A percentile compares a stretch with the other conserved stretches of the same genome.
Conservation (phyloP, 2,113 vertebrate species). For the Solea senegalensis region DNA sequence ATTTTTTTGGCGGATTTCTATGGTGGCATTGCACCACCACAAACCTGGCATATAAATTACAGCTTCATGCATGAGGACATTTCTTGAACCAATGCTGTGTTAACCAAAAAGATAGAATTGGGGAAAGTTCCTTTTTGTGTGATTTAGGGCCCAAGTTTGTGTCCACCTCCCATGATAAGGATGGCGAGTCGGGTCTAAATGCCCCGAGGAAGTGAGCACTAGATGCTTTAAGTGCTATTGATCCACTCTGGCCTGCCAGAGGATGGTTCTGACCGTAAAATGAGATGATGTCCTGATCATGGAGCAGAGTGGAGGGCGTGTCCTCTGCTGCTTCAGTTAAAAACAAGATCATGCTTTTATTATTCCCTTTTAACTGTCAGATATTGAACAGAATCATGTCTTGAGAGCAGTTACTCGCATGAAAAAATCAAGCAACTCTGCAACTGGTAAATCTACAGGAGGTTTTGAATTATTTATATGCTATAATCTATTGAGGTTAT, state of each 20-base stretch:
- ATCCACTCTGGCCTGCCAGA: slow-evolving; percentile 58
- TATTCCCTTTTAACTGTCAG: not conserved
- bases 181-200: not conserved
- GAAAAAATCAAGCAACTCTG: not conserved
- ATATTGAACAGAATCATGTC: not conserved
- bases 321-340: slow-evolving; percentile 14
- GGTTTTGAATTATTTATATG: slow-evolving; percentile 41
- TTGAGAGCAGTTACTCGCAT: not conserved
- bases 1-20: too few relatives aligned
- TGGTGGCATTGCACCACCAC: not conserved
- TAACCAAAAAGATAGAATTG: too few relatives aligned
- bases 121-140: too few relatives aligned
- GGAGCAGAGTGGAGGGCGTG: slow-evolving; percentile 13
- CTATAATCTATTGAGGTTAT: slow-evolving; percentile 55
- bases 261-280: slow-evolving; percentile 43
- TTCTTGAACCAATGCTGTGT: too few relatives aligned
- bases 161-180: not conserved
- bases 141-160: not conserved
- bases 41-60: not conserved
- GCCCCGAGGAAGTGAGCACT: not conserved
- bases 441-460: not conserved
- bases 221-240: slow-evolving; percentile 75
- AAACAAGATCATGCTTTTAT: not conserved
- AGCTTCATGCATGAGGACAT: too few relatives aligned
- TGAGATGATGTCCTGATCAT: slow-evolving; percentile 16